phyloP scores from a whole-genome alignment of 92 coral and sea anemone genomes.

The Hydrozoanthus gracilis region DNA sequence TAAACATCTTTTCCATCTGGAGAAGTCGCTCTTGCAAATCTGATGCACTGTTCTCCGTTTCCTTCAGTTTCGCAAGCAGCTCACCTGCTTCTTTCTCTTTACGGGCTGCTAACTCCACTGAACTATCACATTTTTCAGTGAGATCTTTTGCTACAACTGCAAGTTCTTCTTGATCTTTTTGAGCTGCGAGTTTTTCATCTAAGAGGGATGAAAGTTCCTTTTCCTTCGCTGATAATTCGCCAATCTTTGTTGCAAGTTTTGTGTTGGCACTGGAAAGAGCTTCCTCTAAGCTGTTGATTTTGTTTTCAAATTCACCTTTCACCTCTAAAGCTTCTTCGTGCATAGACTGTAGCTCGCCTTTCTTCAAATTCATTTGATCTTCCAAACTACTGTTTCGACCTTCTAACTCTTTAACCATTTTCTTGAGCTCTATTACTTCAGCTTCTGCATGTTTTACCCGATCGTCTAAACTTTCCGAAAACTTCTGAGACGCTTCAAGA shows the following conservation, averaged over 20 bases:
- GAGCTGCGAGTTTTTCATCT: slow-evolving; percentile 30
- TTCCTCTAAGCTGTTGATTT: slow-evolving; percentile 55
- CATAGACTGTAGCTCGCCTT: slow-evolving; percentile 48
- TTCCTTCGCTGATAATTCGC: slow-evolving; percentile 46
- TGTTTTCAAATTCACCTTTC: slow-evolving; percentile 48
- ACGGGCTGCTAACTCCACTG: slow-evolving; percentile 45
- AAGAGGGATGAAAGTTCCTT: slow-evolving; percentile 57
- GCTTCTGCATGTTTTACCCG: slow-evolving; percentile 73
- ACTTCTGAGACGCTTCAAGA: slow-evolving; percentile 75
- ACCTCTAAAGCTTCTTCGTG: slow-evolving; percentile 39
- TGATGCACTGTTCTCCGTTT: slow-evolving; percentile 43
- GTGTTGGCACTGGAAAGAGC: slow-evolving; percentile 24
- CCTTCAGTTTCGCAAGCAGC: slow-evolving; percentile 46
- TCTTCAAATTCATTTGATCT: slow-evolving; percentile 51
- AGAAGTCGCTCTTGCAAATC: slow-evolving; percentile 47
- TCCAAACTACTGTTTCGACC: slow-evolving; percentile 49
- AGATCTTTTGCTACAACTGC: slow-evolving; percentile 29
- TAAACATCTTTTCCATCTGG: slow-evolving; percentile 43
- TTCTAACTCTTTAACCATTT: slow-evolving; percentile 39
- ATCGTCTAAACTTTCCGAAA: slow-evolving; percentile 60
- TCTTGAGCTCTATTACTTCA: slow-evolving; percentile 55
- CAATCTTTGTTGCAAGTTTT: slow-evolving; percentile 50
- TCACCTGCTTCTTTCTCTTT: slow-evolving; percentile 64
- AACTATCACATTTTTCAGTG: slow-evolving; percentile 58
- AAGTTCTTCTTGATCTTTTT: slow-evolving; percentile 42